Conservation (phyloP, 1,140 invertebrate species). For the Asobara japonica region DNA sequence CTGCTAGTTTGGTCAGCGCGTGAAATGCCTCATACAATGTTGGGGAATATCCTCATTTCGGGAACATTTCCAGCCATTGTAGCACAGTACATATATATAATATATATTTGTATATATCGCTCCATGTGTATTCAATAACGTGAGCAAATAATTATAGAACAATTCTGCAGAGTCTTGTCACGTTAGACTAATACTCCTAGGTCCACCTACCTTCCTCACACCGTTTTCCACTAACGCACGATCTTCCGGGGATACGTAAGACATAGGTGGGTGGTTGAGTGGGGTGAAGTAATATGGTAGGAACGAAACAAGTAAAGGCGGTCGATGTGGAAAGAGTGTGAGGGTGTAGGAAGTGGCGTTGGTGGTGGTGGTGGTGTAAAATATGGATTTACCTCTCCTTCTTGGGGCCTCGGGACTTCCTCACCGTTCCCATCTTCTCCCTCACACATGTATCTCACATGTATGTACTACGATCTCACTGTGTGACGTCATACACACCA, state of each 20-base stretch:
- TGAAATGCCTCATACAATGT: too few species aligned
- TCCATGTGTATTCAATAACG: too few species aligned
- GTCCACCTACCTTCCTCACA: slow-evolving; percentile 7
- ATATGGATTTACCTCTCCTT: slow-evolving; percentile 66
- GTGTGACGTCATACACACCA: slow-evolving; percentile 55
- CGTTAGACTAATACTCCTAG: not conserved
- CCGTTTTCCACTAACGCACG: slow-evolving; percentile 34
- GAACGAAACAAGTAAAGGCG: slow-evolving; percentile 27
- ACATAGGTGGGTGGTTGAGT: slow-evolving; percentile 31
- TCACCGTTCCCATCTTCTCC: slow-evolving; percentile 50
- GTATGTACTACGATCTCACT: slow-evolving; percentile 38
- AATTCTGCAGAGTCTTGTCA: not conserved
- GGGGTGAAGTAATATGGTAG: slow-evolving; percentile 8
- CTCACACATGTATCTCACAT: slow-evolving; percentile 42
- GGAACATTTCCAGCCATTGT: too few species aligned
- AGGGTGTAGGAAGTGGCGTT: slow-evolving; percentile 30
- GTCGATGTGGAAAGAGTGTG: slow-evolving; percentile 14
- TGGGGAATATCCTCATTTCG: too few species aligned
- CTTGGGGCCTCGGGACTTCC: slow-evolving; percentile 53
- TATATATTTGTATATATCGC: too few species aligned
- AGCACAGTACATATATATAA: too few species aligned
- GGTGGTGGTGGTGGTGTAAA: slow-evolving; percentile 60
- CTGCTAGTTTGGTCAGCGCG: too few species aligned
- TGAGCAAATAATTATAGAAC: not conserved
- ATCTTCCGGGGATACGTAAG: slow-evolving; percentile 47